Conservation (phyloP, 2,113 vertebrate genomes). For the Triplophysa tibetana region DNA sequence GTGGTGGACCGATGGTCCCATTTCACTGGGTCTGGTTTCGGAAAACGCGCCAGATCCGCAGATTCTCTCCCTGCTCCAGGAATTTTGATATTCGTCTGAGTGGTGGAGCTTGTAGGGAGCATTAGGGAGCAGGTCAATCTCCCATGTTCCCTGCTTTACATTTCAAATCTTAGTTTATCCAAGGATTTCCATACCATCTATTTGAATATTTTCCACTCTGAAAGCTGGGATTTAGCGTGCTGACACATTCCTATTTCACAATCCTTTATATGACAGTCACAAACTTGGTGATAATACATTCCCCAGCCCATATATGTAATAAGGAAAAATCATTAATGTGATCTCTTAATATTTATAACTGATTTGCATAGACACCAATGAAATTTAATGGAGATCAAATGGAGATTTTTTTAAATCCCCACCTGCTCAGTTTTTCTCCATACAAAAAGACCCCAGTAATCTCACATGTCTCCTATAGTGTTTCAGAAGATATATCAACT, state of each 20-base stretch:
- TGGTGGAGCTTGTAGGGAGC: conserved; percentile 36
- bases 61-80: conserved; percentile 48
- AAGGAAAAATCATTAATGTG: conserved; percentile 1
- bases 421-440: too few relatives aligned
- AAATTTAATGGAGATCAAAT: background rate
- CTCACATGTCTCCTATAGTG: background rate
- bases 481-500: background rate
- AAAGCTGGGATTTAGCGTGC: conserved; percentile 56
- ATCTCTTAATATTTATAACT: background rate
- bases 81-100: conserved; percentile 49
- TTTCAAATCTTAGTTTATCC: conserved; percentile 74
- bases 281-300: conserved; percentile 13
- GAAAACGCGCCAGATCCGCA: conserved; percentile 45
- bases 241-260: conserved; percentile 37
- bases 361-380: background rate
- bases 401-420: background rate
- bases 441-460: too few relatives aligned
- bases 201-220: conserved; percentile 79
- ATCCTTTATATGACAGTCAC: conserved; percentile 31
- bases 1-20: conserved; percentile 52
- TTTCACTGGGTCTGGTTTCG: conserved; percentile 44
- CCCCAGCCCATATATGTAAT: background rate
- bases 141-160: conserved; percentile 72
- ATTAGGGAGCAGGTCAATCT: conserved; percentile 55
- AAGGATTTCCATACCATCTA: conserved; percentile 77